A percentile compares a stretch with the other conserved stretches of the same genome.
These are phyloP conservation scores for Agonopterix arenella DNA, from an alignment of 2,888 invertebrate species.

Conservation along the genomic window DNA sequence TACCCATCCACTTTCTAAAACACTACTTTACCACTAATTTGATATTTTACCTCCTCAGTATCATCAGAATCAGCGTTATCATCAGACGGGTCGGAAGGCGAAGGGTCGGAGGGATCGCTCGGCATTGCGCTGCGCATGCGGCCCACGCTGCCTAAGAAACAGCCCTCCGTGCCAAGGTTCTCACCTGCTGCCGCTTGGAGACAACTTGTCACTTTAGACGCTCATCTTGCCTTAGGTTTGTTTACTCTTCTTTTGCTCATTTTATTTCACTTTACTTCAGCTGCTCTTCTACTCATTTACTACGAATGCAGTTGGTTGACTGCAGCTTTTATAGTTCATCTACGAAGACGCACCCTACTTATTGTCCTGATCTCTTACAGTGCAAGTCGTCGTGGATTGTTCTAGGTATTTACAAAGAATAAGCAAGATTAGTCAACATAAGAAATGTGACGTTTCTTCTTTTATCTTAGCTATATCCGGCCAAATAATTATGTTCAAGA, in stretches of 20 bases:
- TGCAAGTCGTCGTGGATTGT: too few relatives aligned
- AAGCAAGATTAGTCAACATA: too few relatives aligned
- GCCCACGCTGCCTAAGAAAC: slow-evolving; percentile 88
- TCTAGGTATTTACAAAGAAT: too few relatives aligned
- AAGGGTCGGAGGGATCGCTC: slow-evolving; percentile 64
- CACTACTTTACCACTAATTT: background rate
- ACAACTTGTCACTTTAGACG: slow-evolving; percentile 80
- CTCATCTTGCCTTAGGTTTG: slow-evolving; percentile 58
- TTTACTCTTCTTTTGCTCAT: background rate
- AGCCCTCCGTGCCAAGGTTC: slow-evolving; percentile 85
- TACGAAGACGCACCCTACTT: too few relatives aligned
- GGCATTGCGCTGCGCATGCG: slow-evolving; percentile 85
- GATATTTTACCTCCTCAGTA: slow-evolving; percentile 28
- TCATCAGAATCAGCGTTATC: slow-evolving; percentile 77
- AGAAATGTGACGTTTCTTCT: too few relatives aligned
- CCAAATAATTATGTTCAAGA: too few relatives aligned
- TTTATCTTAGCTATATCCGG: too few relatives aligned
- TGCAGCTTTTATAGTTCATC: too few relatives aligned
- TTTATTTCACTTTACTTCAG: background rate
- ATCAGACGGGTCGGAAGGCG: slow-evolving; percentile 69
- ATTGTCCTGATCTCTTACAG: too few relatives aligned
- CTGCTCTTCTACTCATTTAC: too few relatives aligned
- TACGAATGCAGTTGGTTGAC: too few relatives aligned
- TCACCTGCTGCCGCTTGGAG: slow-evolving; percentile 91
- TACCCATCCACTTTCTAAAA: too few relatives aligned